Evolutionary conservation across 2,797 vertebrate genomes (phyloP).

Genomic region (Silurus aristotelis): DNA sequence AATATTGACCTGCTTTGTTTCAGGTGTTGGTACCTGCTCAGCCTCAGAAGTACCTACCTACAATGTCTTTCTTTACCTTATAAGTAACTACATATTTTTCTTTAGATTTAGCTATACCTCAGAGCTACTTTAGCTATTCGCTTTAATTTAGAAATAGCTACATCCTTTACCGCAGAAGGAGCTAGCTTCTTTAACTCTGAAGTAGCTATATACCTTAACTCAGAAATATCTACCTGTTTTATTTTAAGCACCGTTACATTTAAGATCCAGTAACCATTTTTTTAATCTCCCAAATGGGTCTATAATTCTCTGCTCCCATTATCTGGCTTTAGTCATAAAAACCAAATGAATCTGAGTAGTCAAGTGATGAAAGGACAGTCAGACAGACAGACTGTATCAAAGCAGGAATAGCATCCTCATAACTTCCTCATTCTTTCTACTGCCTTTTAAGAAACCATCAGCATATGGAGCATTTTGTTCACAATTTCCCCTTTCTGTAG

Average conservation of each 20-base stretch:
- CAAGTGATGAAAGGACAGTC: slow-evolving; percentile 37
- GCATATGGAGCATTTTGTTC: not conserved
- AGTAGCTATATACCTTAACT: not conserved
- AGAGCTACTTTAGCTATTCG: no score
- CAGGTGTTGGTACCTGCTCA: not conserved
- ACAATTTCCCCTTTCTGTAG: not conserved
- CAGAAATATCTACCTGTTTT: not conserved
- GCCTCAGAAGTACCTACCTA: not conserved
- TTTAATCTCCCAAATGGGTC: not conserved
- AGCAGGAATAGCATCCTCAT: slow-evolving; percentile 27
- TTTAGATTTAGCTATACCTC: no score
- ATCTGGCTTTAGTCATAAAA: slow-evolving; percentile 30
- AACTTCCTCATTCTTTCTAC: not conserved
- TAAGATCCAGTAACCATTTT: not conserved
- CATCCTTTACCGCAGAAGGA: not conserved
- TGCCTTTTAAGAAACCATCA: not conserved
- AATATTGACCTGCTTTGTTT: not conserved
- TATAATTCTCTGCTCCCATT: slow-evolving; percentile 25
- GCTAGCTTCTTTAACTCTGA: no score
- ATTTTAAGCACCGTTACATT: not conserved
- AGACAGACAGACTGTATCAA: slow-evolving; percentile 40
- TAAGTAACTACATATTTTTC: not conserved
- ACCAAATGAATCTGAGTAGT: slow-evolving; percentile 21
- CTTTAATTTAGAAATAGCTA: not conserved
- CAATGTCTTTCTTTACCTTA: not conserved